phyloP scores from a whole-genome alignment of 2,888 invertebrate genomes.

The Scaeva pyrastri region DNA sequence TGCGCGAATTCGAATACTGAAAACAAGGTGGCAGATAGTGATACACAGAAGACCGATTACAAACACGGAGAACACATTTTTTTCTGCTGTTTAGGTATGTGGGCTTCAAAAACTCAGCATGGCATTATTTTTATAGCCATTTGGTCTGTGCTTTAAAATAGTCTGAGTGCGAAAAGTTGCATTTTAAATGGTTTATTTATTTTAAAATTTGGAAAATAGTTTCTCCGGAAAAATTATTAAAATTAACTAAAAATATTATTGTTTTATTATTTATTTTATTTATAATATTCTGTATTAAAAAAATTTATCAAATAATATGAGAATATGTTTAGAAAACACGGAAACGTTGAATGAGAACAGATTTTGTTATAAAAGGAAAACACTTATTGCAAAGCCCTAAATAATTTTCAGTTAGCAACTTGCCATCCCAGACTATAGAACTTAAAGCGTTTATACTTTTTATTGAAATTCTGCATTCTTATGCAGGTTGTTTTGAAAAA shows the following conservation, averaged over 20 bases:
- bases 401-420: neutral
- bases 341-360: too few relatives aligned
- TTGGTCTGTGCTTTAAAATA: slow-evolving; percentile 4
- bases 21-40: slow-evolving; percentile 21
- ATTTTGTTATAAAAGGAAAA: too few relatives aligned
- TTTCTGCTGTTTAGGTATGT: neutral
- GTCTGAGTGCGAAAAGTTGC: neutral
- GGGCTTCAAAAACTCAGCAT: slow-evolving; percentile 11
- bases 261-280: too few relatives aligned
- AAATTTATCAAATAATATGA: too few relatives aligned
- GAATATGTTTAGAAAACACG: too few relatives aligned
- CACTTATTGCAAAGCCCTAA: too few relatives aligned
- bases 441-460: neutral
- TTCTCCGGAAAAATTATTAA: too few relatives aligned
- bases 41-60: slow-evolving; percentile 25
- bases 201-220: too few relatives aligned
- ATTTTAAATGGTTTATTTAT: neutral
- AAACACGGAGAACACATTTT: slow-evolving; percentile 9
- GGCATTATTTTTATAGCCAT: slow-evolving; percentile 20
- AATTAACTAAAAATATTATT: too few relatives aligned
- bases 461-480: slow-evolving; percentile 11
- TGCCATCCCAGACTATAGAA: neutral
- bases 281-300: too few relatives aligned
- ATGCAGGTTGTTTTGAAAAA: slow-evolving; percentile 33
- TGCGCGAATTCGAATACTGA: neutral